phyloP scores from a whole-genome alignment of 1,140 invertebrate species.

The Drosophila bipectinata region DNA sequence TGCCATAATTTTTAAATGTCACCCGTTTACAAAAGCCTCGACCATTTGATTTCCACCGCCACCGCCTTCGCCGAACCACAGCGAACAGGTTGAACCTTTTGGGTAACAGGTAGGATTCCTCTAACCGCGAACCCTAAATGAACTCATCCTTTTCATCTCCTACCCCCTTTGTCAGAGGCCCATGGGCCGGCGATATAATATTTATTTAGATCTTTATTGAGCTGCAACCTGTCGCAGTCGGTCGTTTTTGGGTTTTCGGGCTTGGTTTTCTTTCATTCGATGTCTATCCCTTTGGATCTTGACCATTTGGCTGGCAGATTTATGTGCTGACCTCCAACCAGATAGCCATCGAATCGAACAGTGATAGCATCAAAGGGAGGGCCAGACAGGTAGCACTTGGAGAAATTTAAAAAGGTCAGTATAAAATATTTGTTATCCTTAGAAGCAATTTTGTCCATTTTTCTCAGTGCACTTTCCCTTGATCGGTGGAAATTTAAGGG shows the following conservation, averaged over 20 bases:
- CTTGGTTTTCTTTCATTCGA: slow-evolving; percentile 8
- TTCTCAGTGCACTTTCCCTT: slow-evolving; percentile 19
- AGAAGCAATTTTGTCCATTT: background rate
- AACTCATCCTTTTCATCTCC: slow-evolving; percentile 71
- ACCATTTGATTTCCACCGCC: slow-evolving; percentile 77
- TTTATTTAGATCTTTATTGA: slow-evolving; percentile 81
- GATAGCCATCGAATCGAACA: slow-evolving; percentile 37
- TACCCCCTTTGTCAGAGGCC: slow-evolving; percentile 10
- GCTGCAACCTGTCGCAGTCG: slow-evolving; percentile 75
- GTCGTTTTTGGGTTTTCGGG: slow-evolving; percentile 32
- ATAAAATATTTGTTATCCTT: background rate
- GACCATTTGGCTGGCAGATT: slow-evolving; percentile 65
- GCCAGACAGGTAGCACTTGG: background rate
- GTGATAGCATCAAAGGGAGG: slow-evolving; percentile 32
- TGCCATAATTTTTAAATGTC: slow-evolving; percentile 82
- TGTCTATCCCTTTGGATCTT: slow-evolving; percentile 16
- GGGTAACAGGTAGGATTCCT: slow-evolving; percentile 37
- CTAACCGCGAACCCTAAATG: slow-evolving; percentile 62
- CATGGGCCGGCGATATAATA: slow-evolving; percentile 54
- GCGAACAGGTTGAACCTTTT: slow-evolving; percentile 60
- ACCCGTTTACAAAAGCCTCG: slow-evolving; percentile 75
- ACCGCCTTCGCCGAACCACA: slow-evolving; percentile 21
- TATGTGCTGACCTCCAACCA: slow-evolving; percentile 57
- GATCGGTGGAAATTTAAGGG: slow-evolving; percentile 68
- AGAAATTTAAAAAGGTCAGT: background rate